Evolutionary conservation across 2,113 vertebrate genomes (phyloP).

Genomic region (Henicopernis longicauda): DNA sequence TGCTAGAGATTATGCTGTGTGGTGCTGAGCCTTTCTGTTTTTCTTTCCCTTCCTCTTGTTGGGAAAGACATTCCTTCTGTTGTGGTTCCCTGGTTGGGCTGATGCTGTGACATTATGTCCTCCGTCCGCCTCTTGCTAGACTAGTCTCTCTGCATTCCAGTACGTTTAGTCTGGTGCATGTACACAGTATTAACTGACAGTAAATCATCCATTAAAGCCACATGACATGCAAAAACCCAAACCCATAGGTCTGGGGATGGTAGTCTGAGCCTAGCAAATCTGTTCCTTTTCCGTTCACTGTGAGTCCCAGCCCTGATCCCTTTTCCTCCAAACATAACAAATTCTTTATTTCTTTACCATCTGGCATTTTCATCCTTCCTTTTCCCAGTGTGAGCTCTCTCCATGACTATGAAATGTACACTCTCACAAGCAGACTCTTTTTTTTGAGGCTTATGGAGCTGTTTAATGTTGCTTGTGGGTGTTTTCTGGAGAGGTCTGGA

Average conservation of each 20-base stretch:
- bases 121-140: slow-evolving; percentile 31
- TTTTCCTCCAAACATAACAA: background rate
- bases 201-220: slow-evolving; percentile 17
- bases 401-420: background rate
- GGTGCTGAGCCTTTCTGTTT: slow-evolving; percentile 11
- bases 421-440: background rate
- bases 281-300: background rate
- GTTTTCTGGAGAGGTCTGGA: background rate
- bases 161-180: slow-evolving; percentile 31
- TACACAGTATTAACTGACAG: background rate
- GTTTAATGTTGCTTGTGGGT: background rate
- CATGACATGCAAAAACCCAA: background rate
- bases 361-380: background rate
- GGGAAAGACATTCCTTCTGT: slow-evolving; percentile 40
- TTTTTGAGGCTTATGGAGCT: background rate
- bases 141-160: slow-evolving; percentile 54
- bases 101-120: slow-evolving; percentile 40
- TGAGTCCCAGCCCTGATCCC: background rate
- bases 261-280: background rate
- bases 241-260: background rate
- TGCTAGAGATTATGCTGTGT: background rate
- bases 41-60: slow-evolving; percentile 9
- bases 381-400: background rate
- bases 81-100: slow-evolving; percentile 36
- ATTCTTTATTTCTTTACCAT: background rate